Evolutionary conservation across 2,797 vertebrate genomes (phyloP).

Genomic region (Diplodus puntazzo): DNA sequence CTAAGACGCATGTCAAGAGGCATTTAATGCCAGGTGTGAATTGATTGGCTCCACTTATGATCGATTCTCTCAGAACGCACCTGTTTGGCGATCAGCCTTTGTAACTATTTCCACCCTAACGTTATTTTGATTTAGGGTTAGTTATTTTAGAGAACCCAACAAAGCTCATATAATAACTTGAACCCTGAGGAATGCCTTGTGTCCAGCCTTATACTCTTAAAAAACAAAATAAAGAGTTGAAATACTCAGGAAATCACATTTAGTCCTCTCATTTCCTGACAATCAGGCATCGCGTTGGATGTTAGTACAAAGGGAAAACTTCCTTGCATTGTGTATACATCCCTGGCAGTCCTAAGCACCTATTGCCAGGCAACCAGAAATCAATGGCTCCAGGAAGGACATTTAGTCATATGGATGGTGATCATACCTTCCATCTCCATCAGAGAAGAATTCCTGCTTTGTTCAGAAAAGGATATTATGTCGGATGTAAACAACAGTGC

Average conservation of each 20-base stretch:
- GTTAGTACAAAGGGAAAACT: not conserved
- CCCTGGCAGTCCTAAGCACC: not conserved
- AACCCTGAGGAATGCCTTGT: too few relatives aligned
- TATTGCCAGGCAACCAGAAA: slow-evolving; percentile 7
- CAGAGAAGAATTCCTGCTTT: slow-evolving; percentile 5
- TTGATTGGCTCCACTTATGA: too few relatives aligned
- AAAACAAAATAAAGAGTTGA: not conserved
- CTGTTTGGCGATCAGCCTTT: too few relatives aligned
- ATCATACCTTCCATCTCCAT: slow-evolving; percentile 13
- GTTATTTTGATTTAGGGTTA: too few relatives aligned
- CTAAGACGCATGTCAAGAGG: too few relatives aligned
- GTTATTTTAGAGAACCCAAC: too few relatives aligned
- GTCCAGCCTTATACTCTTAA: not conserved
- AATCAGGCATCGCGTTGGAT: not conserved
- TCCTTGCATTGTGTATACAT: not conserved
- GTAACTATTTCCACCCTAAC: too few relatives aligned
- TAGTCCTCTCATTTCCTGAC: not conserved
- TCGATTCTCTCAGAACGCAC: too few relatives aligned
- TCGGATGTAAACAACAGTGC: slow-evolving; percentile 8
- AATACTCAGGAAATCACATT: not conserved
- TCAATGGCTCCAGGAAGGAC: not conserved
- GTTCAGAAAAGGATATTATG: slow-evolving; percentile 22
- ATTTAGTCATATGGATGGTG: not conserved
- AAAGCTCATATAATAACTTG: too few relatives aligned
- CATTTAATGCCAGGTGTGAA: too few relatives aligned